Evolutionary conservation across 2,888 invertebrate species (phyloP).

Genomic region (Thymelicus lineola): DNA sequence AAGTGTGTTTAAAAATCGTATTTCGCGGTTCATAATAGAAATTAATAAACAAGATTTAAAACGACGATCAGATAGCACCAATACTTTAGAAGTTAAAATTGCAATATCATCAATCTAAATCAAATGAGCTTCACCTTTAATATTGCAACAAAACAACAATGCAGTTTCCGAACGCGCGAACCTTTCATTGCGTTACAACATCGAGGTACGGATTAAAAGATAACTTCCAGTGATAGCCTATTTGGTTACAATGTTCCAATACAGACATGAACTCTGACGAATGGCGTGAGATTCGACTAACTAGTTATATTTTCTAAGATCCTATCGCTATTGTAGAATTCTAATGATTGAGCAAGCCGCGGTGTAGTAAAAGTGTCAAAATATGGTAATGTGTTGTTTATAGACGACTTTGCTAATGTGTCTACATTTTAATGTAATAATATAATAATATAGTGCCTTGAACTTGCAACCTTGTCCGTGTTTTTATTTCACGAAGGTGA

Average conservation of each 20-base stretch:
- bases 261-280: slow-evolving; percentile 24
- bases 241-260: slow-evolving; percentile 23
- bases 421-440: neutral
- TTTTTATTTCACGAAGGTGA: too few species aligned
- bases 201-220: slow-evolving; percentile 27
- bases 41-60: too few species aligned
- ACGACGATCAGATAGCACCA: too few species aligned
- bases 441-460: neutral
- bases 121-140: neutral
- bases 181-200: slow-evolving; percentile 32
- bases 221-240: slow-evolving; percentile 30
- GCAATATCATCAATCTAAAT: neutral
- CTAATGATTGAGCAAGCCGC: slow-evolving; percentile 23
- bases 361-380: slow-evolving; percentile 12
- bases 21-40: too few species aligned
- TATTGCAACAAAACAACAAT: slow-evolving; percentile 13
- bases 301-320: slow-evolving; percentile 29
- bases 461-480: neutral
- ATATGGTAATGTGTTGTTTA: slow-evolving; percentile 13
- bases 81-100: neutral
- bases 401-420: slow-evolving; percentile 5
- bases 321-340: slow-evolving; percentile 24
- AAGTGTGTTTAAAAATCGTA: too few species aligned
- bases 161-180: slow-evolving; percentile 17
- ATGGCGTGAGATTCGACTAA: slow-evolving; percentile 33